Percentiles rank a stretch among this genome's conserved stretches.
phyloP scores from a whole-genome alignment of 2,113 vertebrate species.

The Pteronura brasiliensis region DNA sequence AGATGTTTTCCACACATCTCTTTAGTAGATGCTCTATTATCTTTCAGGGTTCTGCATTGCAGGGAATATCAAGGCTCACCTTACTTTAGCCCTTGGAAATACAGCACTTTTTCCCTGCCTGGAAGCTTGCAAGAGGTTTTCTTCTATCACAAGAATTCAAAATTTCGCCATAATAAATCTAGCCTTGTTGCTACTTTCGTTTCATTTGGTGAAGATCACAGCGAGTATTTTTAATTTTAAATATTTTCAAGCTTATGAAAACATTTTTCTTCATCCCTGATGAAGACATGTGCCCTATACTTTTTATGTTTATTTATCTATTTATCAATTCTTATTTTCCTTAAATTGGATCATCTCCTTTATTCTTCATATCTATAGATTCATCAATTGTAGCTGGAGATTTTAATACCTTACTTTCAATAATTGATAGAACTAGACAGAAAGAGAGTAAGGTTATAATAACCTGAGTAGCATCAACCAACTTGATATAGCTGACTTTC shows the following conservation, averaged over 20 bases:
- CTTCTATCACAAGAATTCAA: background rate
- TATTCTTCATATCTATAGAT: background rate
- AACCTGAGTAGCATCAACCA: background rate
- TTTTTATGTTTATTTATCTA: background rate
- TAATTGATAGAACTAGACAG: background rate
- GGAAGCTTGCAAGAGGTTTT: background rate
- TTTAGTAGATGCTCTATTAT: background rate
- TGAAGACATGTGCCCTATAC: background rate
- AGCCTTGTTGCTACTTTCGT: background rate
- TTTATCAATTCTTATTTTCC: background rate
- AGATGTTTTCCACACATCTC: background rate
- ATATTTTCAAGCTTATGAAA: background rate
- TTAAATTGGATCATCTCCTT: background rate
- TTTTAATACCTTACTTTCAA: background rate
- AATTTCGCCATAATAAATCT: background rate
- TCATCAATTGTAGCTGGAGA: background rate
- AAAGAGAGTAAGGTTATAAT: background rate
- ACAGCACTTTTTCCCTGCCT: background rate
- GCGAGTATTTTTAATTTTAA: background rate
- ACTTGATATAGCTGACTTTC: background rate
- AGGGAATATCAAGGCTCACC: background rate
- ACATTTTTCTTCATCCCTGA: background rate
- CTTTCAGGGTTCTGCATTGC: background rate
- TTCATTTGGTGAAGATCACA: background rate
- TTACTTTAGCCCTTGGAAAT: background rate